Evolutionary conservation across 2,888 invertebrate genomes (phyloP), one percentile per base, ranked within the genome.

Genomic region (Osedax frankpressi): DNA sequence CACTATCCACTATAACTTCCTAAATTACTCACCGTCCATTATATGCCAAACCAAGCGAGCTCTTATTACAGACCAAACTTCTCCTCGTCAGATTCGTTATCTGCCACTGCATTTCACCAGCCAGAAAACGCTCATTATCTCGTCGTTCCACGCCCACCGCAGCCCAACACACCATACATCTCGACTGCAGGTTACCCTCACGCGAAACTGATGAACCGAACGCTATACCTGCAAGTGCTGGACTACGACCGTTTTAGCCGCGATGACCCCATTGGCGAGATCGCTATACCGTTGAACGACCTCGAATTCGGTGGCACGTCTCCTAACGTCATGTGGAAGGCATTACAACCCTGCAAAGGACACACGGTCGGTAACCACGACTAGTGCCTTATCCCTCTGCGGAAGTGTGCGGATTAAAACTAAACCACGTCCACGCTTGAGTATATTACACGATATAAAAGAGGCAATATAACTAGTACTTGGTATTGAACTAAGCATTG

Each of bases 31-130:
- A n/a, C n/a, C n/a, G n/a, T n/a, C n/a, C n/a, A n/a, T n/a, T n/a
- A n/a, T n/a, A n/a, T n/a, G n/a, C 82, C 0, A 82, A 82, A 69
- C 82, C 83, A 71, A 82, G 82, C 77, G 83, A 83, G 77, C 83
- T 82, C 69, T 83, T 82, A 77, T 82, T 82, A 71, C 82, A 82
- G 78, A 81, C 82, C 73, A 77, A 81, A 75, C 78, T 83, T 44
- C 78, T 82, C 76, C 83, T 82, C 2, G 82, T 82, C 78, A 82
- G n/a, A n/a, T n/a, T n/a, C n/a, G n/a, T n/a, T n/a, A n/a, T n/a
- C n/a, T n/a, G n/a, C n/a, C n/a, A n/a, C n/a, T n/a, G n/a, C n/a
- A n/a, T n/a, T n/a, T n/a, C n/a, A n/a, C n/a, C n/a, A n/a, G n/a
- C n/a, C n/a, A n/a, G n/a, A n/a, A n/a, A n/a, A n/a, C n/a, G n/a